A percentile compares a stretch with the other conserved stretches of the same genome.
phyloP scores from a whole-genome alignment of 2,113 vertebrate genomes.

The Nycticebus coucang region DNA sequence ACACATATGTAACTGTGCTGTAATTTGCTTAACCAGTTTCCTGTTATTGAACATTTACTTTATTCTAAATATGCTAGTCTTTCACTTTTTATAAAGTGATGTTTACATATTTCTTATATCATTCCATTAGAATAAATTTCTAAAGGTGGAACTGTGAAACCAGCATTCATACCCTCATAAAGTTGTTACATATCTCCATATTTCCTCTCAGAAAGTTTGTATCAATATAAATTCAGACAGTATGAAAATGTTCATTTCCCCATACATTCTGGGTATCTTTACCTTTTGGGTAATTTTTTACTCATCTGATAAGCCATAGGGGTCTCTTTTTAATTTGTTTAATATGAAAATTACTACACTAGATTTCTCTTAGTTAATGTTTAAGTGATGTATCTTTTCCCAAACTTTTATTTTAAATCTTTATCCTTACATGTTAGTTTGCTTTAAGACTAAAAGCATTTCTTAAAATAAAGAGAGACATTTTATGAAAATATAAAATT shows the following conservation, averaged over 20 bases:
- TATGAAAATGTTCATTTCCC: background rate
- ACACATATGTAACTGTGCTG: background rate
- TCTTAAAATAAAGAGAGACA: background rate
- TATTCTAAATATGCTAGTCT: constrained; percentile 20
- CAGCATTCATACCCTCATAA: background rate
- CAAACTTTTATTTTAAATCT: constrained; percentile 28
- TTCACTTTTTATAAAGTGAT: constrained; percentile 27
- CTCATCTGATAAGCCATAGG: background rate
- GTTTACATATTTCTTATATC: constrained; percentile 11
- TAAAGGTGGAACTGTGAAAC: background rate
- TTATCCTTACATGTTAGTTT: constrained; percentile 31
- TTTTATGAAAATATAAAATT: constrained; percentile 6
- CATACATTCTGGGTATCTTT: background rate
- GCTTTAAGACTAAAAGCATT: background rate
- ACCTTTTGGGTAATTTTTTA: constrained; percentile 29
- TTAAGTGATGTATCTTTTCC: background rate
- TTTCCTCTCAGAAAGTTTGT: constrained; percentile 42
- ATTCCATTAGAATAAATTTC: constrained; percentile 44
- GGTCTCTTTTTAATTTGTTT: constrained; percentile 15
- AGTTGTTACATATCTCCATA: background rate
- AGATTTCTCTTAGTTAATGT: constrained; percentile 10
- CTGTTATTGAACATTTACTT: background rate
- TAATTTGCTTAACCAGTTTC: background rate
- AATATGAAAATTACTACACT: background rate
- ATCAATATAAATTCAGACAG: constrained; percentile 5